These are phyloP conservation scores for Acanthaster planci DNA, from an alignment of 35 echinoderm and acorn worm species.

Conservation along the genomic window DNA sequence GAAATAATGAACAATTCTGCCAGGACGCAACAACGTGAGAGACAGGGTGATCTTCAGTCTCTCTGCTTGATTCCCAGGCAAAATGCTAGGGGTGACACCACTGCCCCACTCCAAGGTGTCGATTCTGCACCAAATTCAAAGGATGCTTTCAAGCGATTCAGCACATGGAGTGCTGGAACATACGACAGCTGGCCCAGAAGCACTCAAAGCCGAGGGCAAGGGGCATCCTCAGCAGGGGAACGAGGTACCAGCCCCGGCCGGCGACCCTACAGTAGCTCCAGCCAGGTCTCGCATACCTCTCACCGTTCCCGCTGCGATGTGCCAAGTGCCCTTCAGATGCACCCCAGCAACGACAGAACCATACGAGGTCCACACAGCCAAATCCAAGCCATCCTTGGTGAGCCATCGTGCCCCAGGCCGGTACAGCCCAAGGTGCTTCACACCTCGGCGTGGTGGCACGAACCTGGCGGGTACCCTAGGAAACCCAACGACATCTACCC, in stretches of 20 bases:
- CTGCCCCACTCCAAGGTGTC: not conserved
- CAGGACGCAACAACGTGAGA: not conserved
- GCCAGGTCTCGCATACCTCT: constrained; percentile 59
- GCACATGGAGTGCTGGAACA: not conserved
- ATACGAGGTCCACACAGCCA: constrained; percentile 84
- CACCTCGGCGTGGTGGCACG: constrained; percentile 80
- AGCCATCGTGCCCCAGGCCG: constrained; percentile 62
- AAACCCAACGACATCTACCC: constrained; percentile 60
- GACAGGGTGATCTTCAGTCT: not conserved
- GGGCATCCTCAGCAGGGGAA: not conserved
- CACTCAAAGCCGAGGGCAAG: not conserved
- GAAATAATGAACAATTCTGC: not conserved
- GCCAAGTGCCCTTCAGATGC: constrained; percentile 55
- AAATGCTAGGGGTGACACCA: not conserved
- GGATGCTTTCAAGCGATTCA: not conserved
- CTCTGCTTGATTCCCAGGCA: constrained; percentile 6
- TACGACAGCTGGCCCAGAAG: not conserved
- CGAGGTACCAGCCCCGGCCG: not conserved
- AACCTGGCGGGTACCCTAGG: constrained; percentile 77
- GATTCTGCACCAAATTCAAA: too few relatives aligned
- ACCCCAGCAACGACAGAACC: constrained; percentile 58
- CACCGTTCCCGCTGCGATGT: constrained; percentile 66
- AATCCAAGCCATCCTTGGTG: constrained; percentile 60
- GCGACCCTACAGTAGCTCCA: constrained; percentile 15
- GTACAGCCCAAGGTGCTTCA: constrained; percentile 30